Evolutionary conservation across 2,113 vertebrate species (phyloP).

Genomic region (Paratilapia polleni): DNA sequence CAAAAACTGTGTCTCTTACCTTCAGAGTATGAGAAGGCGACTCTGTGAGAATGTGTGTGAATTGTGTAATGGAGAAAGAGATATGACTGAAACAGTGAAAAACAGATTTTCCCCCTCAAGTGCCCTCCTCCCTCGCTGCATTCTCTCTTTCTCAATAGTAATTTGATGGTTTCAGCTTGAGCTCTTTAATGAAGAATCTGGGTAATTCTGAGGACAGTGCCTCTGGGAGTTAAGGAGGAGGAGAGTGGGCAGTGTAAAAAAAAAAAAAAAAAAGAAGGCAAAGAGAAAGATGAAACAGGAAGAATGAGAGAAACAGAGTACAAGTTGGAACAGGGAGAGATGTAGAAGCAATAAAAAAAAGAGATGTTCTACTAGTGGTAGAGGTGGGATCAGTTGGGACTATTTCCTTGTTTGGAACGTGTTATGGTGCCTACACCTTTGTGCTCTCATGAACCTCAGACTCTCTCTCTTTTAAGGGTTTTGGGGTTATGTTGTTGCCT

Average conservation of each 20-base stretch:
- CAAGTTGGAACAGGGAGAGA: slow-evolving; percentile 39
- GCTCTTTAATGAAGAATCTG: slow-evolving; percentile 72
- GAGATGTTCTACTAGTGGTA: slow-evolving; percentile 17
- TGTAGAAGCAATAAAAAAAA: slow-evolving; percentile 34
- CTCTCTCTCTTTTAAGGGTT: not conserved
- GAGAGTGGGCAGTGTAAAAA: slow-evolving; percentile 32
- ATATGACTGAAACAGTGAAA: slow-evolving; percentile 24
- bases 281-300: slow-evolving; percentile 9
- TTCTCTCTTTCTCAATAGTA: slow-evolving; percentile 49
- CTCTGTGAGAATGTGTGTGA: slow-evolving; percentile 21
- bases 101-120: slow-evolving; percentile 34
- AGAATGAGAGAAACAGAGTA: slow-evolving; percentile 22
- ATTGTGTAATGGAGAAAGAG: slow-evolving; percentile 12
- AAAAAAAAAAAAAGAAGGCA: too few species aligned
- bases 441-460: not conserved
- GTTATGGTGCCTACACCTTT: not conserved
- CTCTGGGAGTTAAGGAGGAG: slow-evolving; percentile 43
- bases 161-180: slow-evolving; percentile 68
- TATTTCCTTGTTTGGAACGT: not conserved
- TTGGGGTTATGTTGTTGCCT: slow-evolving; percentile 1
- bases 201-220: slow-evolving; percentile 70
- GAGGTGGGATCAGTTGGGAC: slow-evolving; percentile 18
- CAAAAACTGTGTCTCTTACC: slow-evolving; percentile 26
- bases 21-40: slow-evolving; percentile 5
- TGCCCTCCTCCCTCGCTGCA: slow-evolving; percentile 6